These are phyloP conservation scores for Paratilapia polleni DNA, from an alignment of 2,113 vertebrate species.

Conservation along the genomic window DNA sequence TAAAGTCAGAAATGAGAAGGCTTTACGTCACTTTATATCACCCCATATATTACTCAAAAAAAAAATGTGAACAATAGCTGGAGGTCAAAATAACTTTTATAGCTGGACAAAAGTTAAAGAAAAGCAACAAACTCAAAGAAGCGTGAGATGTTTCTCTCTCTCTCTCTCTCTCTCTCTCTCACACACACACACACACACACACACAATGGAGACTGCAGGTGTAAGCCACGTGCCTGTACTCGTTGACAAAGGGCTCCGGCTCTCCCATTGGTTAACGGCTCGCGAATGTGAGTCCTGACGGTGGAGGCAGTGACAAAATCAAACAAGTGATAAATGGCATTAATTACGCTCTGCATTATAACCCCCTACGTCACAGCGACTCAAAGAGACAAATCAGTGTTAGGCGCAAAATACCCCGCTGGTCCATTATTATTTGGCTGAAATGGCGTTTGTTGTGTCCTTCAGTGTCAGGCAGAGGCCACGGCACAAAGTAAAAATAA, in stretches of 20 bases:
- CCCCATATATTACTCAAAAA: not conserved
- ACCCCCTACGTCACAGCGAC: constrained; percentile 56
- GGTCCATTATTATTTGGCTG: constrained; percentile 67
- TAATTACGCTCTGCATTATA: constrained; percentile 81
- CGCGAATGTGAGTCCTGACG: constrained; percentile 54
- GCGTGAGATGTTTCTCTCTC: not conserved
- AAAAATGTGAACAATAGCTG: not conserved
- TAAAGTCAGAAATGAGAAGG: not conserved
- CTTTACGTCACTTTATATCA: accelerated
- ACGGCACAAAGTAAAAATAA: constrained; percentile 50
- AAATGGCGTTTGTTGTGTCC: constrained; percentile 65
- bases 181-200: constrained; percentile 18
- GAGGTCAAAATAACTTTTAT: not conserved
- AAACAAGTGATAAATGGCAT: constrained; percentile 83
- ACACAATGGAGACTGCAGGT: constrained; percentile 74
- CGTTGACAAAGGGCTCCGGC: constrained; percentile 58
- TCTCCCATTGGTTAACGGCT: constrained; percentile 75
- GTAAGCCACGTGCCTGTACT: constrained; percentile 80
- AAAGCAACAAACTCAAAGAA: not conserved
- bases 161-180: not conserved
- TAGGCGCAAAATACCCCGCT: constrained; percentile 65
- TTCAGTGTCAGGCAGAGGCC: constrained; percentile 68
- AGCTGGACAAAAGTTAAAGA: not conserved
- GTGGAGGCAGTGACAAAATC: constrained; percentile 60
- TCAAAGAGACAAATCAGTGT: constrained; percentile 67